Percentiles rank a stretch among this genome's conserved stretches.
Evolutionary conservation across 2,888 invertebrate species (phyloP).

Genomic region (Zygothrica quintamaculata): DNA sequence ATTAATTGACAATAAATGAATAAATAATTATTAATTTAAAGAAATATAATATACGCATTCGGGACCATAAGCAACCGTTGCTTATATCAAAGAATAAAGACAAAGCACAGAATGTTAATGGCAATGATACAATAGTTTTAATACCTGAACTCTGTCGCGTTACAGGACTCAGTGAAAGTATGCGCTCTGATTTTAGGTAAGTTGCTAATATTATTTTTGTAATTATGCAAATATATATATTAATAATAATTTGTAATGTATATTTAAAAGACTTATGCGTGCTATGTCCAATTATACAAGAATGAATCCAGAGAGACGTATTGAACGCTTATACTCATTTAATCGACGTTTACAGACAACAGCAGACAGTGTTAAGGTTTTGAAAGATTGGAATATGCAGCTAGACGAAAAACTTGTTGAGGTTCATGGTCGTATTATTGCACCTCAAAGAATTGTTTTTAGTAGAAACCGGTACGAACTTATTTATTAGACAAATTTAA

Average conservation of each 20-base stretch:
- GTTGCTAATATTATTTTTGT: constrained; percentile 83
- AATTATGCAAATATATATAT: background rate
- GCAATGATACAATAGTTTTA: constrained; percentile 88
- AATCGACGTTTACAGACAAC: constrained; percentile 87
- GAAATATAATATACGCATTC: constrained; percentile 89
- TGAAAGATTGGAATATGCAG: constrained; percentile 90
- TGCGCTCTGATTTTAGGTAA: constrained; percentile 87
- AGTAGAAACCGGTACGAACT: constrained; percentile 75
- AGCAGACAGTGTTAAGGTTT: constrained; percentile 86
- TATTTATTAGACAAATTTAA: background rate
- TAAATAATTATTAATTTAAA: too few relatives aligned
- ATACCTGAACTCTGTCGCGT: constrained; percentile 94
- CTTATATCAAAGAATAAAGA: constrained; percentile 89
- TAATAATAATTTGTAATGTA: background rate
- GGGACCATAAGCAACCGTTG: constrained; percentile 90
- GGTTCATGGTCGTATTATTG: constrained; percentile 88
- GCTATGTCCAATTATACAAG: constrained; percentile 91
- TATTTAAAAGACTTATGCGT: constrained; percentile 88
- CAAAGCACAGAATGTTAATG: constrained; percentile 88
- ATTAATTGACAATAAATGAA: too few relatives aligned
- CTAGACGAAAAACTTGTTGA: constrained; percentile 87
- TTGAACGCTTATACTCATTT: constrained; percentile 88
- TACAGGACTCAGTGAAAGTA: constrained; percentile 91
- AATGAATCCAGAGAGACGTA: constrained; percentile 89
- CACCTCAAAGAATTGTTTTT: constrained; percentile 87